These are phyloP conservation scores for Paralichthys olivaceus DNA, from an alignment of 2,113 vertebrate genomes.

Conservation along the genomic window DNA sequence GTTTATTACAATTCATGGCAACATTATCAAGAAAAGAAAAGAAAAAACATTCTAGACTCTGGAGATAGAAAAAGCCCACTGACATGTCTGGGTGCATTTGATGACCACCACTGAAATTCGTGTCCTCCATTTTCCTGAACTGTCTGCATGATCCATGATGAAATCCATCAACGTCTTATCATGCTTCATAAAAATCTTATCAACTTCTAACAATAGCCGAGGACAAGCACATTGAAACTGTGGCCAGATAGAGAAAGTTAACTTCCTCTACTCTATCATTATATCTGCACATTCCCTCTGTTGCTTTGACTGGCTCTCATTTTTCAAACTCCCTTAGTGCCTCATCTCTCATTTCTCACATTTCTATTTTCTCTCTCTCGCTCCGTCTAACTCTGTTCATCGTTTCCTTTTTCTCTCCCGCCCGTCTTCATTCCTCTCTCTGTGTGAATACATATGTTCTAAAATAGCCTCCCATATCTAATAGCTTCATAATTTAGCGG, in stretches of 20 bases:
- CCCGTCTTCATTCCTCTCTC: constrained; percentile 45
- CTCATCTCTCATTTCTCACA: constrained; percentile 69
- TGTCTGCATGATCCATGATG: constrained; percentile 74
- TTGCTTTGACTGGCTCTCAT: constrained; percentile 70
- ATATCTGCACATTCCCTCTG: constrained; percentile 56
- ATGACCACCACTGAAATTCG: constrained; percentile 34
- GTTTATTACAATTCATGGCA: neutral
- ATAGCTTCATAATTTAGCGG: constrained; percentile 69
- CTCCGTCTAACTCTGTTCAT: constrained; percentile 39
- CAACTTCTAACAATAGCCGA: constrained; percentile 79
- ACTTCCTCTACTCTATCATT: constrained; percentile 74
- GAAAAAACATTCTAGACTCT: constrained; percentile 14
- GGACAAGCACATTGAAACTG: constrained; percentile 55
- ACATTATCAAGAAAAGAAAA: constrained; percentile 1
- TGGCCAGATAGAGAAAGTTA: constrained; percentile 52
- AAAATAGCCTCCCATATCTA: constrained; percentile 50
- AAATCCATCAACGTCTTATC: constrained; percentile 76
- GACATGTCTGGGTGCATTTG: constrained; percentile 25
- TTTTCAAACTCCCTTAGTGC: constrained; percentile 69
- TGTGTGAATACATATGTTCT: constrained; percentile 56
- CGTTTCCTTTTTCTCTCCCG: constrained; percentile 26
- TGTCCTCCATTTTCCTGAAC: constrained; percentile 54
- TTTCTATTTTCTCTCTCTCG: constrained; percentile 59
- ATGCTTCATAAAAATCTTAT: constrained; percentile 80
- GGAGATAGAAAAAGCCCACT: neutral